Evolutionary conservation across 1,140 invertebrate genomes (phyloP).

Genomic region (Plectus sambesii): DNA sequence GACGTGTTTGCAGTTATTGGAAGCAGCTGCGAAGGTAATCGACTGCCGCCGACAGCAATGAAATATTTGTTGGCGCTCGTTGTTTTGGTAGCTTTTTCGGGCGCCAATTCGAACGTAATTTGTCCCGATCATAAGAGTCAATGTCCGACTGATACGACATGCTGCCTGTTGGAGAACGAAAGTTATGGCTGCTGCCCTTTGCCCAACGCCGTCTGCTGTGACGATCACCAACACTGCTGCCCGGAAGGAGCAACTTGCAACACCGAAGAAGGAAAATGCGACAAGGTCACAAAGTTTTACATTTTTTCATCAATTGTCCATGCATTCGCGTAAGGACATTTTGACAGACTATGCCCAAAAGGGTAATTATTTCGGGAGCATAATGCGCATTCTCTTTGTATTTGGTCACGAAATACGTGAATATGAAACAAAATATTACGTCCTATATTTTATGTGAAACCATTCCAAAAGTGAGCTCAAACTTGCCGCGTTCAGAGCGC

Average conservation of each 20-base stretch:
- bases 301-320: neutral
- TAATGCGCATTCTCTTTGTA: no score
- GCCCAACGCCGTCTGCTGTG: conserved; percentile 44
- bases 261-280: conserved; percentile 15
- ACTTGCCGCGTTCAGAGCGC: no score
- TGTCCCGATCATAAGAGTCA: conserved; percentile 20
- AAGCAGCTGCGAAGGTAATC: no score
- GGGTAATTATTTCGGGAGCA: no score
- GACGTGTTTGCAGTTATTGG: no score
- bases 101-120: conserved; percentile 17
- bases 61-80: no score
- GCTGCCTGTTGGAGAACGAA: conserved; percentile 43
- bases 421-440: no score
- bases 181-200: conserved; percentile 48
- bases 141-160: conserved; percentile 47
- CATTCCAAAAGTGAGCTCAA: no score
- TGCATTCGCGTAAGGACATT: neutral
- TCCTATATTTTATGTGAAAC: no score
- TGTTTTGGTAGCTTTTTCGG: no score
- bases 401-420: no score
- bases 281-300: conserved; percentile 18
- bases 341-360: neutral
- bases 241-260: conserved; percentile 27
- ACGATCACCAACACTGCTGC: conserved; percentile 42
- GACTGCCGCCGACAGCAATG: no score